phyloP scores from a whole-genome alignment of 2,797 vertebrate species.

The Phylloscopus collybita region DNA sequence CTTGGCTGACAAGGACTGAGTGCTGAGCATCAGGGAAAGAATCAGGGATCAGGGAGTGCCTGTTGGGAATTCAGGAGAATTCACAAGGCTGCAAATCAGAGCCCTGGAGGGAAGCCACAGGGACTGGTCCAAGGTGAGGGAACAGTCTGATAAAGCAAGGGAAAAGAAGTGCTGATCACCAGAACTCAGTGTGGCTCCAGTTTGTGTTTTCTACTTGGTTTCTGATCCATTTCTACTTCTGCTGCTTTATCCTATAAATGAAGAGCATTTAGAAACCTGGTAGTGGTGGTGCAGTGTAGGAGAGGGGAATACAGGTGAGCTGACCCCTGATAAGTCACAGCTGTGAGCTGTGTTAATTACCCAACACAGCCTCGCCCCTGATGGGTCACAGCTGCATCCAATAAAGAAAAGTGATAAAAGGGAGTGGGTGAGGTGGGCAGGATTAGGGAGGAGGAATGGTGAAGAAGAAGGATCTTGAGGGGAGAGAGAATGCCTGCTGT shows the following conservation, averaged over 20 bases:
- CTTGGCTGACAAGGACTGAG: background rate
- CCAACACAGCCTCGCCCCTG: background rate
- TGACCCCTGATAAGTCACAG: background rate
- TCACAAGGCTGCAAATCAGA: background rate
- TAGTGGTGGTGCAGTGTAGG: background rate
- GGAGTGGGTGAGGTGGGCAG: background rate
- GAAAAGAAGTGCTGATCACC: background rate
- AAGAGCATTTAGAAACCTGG: background rate
- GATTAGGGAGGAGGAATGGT: background rate
- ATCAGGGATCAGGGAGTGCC: background rate
- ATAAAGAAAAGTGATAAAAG: background rate
- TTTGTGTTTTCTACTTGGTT: background rate
- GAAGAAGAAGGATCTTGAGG: background rate
- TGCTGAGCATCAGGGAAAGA: background rate
- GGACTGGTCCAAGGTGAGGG: background rate
- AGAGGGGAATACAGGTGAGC: background rate
- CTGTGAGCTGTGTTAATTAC: background rate
- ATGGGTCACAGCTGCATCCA: background rate
- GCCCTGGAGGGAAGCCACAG: background rate
- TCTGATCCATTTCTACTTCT: background rate
- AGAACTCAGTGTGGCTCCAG: background rate
- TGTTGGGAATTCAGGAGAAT: background rate
- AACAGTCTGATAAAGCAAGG: background rate
- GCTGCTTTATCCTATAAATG: background rate
- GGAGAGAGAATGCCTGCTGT: background rate